These are phyloP conservation scores for Gallinago stenura DNA, from an alignment of 2,797 vertebrate species.

Conservation along the genomic window DNA sequence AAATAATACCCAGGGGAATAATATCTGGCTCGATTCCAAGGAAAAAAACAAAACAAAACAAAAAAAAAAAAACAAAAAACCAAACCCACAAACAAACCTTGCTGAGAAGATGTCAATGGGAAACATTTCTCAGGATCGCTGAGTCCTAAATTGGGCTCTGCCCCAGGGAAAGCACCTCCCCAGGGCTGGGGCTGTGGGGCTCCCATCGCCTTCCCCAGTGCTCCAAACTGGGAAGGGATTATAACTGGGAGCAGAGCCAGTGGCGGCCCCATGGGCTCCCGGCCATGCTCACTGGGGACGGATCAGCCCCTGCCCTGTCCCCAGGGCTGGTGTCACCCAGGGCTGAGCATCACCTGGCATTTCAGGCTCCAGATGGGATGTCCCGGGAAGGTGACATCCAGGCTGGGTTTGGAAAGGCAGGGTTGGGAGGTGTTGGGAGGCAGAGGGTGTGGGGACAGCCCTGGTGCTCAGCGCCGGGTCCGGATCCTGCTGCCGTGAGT, in stretches of 20 bases:
- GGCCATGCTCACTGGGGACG: accelerated
- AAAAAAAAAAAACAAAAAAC: too few species aligned
- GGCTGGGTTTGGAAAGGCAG: background rate
- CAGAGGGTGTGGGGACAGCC: background rate
- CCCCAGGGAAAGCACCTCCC: background rate
- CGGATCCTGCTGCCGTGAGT: background rate
- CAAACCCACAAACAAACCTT: background rate
- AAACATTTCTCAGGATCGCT: background rate
- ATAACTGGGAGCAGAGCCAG: background rate
- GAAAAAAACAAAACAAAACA: background rate
- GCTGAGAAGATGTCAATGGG: background rate
- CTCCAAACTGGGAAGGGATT: background rate
- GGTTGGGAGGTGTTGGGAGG: background rate
- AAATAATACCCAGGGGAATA: background rate
- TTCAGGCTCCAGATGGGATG: background rate
- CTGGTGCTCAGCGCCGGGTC: background rate
- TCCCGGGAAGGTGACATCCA: background rate
- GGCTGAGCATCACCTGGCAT: background rate
- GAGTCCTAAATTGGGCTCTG: background rate
- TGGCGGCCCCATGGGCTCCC: accelerated
- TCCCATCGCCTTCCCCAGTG: background rate
- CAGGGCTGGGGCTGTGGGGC: background rate
- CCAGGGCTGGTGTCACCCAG: accelerated
- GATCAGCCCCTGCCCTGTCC: background rate
- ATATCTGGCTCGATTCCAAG: background rate